Evolutionary conservation across 2,797 vertebrate species (phyloP), one percentile per base, ranked within the genome.

Genomic region (Pangasius sanitwongsei): DNA sequence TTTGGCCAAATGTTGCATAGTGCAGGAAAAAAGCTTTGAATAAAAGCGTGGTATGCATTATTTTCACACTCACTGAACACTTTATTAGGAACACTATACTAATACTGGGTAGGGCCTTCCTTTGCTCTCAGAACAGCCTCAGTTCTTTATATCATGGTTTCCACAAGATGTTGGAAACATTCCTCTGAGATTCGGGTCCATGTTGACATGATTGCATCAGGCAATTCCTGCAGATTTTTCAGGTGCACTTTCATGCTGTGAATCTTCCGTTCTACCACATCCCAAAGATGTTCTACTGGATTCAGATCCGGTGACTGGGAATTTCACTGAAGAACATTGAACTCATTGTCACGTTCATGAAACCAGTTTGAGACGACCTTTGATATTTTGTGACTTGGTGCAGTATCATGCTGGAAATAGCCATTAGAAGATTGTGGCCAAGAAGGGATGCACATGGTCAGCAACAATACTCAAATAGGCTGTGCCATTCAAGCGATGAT

Each of bases 11-110:
- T 48, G 23, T 48, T 6, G 11, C 41, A 74, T 50, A 53, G 12
- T n/a, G 74, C 74, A 72, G 70, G 70, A 41, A 70, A 70, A 70
- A 70, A 70, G 67, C 31, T 74, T 25, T 74, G 37, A 41, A 20
- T 48, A 28, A 75, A 28, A 48, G 20, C 7, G 28, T 48, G 6
- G 6, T 55, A 18, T 31, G 15, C n/a, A 9, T 55, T 53, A n/a
- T 78, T 78, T 31, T 48, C 15, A 15, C 75, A 77, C 48, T 31
- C n/a, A 31, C 2, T 28, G 16, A 28, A 13, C 44, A 48, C 11
- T 48, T 48, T 77, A 48, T 77, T 50, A 50, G 20, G 41, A 77
- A 77, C 20, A 74, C 15, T n/a, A 3, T 53, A 77, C 2, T 77
- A 34, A 34, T 55, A 80, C 6, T 23, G 2, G 13, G 12, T 53